These are phyloP conservation scores for Hapalemur alaotrensis DNA, from an alignment of 2,797 vertebrate species.

Conservation along the genomic window DNA sequence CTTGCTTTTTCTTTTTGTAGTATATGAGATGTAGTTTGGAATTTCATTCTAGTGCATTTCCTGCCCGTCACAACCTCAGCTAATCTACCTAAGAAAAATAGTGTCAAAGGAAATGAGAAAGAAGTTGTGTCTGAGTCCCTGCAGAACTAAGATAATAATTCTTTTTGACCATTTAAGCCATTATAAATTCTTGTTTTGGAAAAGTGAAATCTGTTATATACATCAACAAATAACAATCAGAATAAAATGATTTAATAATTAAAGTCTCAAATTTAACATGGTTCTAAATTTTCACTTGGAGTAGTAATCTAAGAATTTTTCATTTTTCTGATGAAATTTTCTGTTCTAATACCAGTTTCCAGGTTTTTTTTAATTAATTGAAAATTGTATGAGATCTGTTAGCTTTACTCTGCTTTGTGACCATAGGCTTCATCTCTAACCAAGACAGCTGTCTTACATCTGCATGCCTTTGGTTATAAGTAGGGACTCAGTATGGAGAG, in stretches of 20 bases:
- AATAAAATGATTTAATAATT: slow-evolving; percentile 45
- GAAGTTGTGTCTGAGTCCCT: background rate
- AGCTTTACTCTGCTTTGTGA: slow-evolving; percentile 39
- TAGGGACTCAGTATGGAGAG: background rate
- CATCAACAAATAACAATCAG: slow-evolving; percentile 49
- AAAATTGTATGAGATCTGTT: background rate
- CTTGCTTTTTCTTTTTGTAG: background rate
- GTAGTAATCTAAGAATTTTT: slow-evolving; percentile 43
- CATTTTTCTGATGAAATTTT: slow-evolving; percentile 49
- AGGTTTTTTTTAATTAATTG: slow-evolving; percentile 22
- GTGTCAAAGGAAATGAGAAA: slow-evolving; percentile 36
- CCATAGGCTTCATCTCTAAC: background rate
- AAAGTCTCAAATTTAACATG: slow-evolving; percentile 34
- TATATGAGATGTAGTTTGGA: slow-evolving; percentile 37
- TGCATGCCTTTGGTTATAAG: background rate
- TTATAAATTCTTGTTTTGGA: slow-evolving; percentile 39
- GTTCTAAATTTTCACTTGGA: slow-evolving; percentile 44
- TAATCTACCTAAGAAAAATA: slow-evolving; percentile 46
- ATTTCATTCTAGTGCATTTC: slow-evolving; percentile 37
- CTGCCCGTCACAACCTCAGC: slow-evolving; percentile 41
- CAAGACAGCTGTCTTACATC: background rate
- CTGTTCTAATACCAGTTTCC: slow-evolving; percentile 4
- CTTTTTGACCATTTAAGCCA: slow-evolving; percentile 42
- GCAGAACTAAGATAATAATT: slow-evolving; percentile 41
- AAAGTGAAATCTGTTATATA: slow-evolving; percentile 42